Evolutionary conservation across 2,113 vertebrate species (phyloP), one percentile per base, ranked within the genome.

Genomic region (Daubentonia madagascariensis): DNA sequence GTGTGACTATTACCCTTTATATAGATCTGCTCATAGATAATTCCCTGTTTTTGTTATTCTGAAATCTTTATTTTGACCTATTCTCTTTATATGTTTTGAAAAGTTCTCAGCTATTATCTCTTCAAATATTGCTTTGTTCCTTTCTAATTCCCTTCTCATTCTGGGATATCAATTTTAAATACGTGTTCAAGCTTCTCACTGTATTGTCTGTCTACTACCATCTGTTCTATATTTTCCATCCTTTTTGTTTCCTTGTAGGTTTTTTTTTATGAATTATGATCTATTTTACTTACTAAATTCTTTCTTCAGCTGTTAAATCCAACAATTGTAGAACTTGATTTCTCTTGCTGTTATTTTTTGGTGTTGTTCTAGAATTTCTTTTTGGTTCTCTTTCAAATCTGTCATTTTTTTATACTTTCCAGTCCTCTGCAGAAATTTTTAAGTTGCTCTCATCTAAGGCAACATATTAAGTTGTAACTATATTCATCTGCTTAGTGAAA

Each of bases 41-140:
- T 83, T 75, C 20, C 30, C 43, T 89, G 13, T 54, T 91, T 83
- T 83, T 87, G 12, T 76, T 79, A 35, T 63, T 92, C 78, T 79
- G 32, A 85, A 79, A 72, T 73, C 16, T 78, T 78, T 63, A 75
- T 61, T 96, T 67, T 95, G 37, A 43, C n/a, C 81, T 76, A 91
- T 75, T 92, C 73, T 90, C 67, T 59, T 90, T 68, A 68, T 63
- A 87, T 23, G 20, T 57, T 61, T 91, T 96, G n/a, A 94, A 96
- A 86, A 43, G 2, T 65, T 84, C 32, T 72, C 61, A 84, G 83
- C 25, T 78, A 84, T 79, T 76, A 45, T 35, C 48, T 70, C 52
- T 54, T 89, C 43, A 59, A 50, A 72, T 72, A 72, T 35, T 65
- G 30, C 32, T 80, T 61, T 63, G 23, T 48, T 30, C 59, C 37